A percentile compares a stretch with the other conserved stretches of the same genome.
Evolutionary conservation across 2,113 vertebrate species (phyloP).

Genomic region (Sclerurus mexicanus): DNA sequence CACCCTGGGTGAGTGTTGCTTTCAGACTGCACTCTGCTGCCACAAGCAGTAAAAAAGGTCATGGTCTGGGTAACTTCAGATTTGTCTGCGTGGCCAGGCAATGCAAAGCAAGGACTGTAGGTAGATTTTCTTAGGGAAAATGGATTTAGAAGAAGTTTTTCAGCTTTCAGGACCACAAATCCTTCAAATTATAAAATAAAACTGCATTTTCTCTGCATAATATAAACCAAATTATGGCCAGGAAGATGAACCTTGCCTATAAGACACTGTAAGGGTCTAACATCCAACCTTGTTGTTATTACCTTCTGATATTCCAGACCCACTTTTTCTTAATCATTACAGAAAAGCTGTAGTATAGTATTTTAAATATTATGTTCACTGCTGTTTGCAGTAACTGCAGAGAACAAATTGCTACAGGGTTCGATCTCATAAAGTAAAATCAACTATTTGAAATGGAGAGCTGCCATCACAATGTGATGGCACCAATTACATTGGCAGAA

Average conservation of each 20-base stretch:
- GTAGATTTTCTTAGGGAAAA: neutral
- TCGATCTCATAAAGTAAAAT: neutral
- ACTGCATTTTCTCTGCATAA: neutral
- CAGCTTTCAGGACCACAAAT: neutral
- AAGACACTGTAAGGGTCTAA: neutral
- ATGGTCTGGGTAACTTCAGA: neutral
- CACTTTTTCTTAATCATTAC: neutral
- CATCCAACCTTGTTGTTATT: neutral
- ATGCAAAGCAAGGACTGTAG: neutral
- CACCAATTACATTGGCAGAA: neutral
- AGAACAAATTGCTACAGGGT: neutral
- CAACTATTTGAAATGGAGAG: neutral
- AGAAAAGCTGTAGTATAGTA: neutral
- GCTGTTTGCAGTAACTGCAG: neutral
- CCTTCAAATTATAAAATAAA: neutral
- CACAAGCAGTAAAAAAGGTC: neutral
- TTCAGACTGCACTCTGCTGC: neutral
- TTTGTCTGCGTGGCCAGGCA: neutral
- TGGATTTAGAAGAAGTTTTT: neutral
- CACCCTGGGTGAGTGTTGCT: neutral
- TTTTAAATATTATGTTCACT: neutral
- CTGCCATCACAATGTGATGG: neutral
- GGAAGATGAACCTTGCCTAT: neutral
- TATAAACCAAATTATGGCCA: neutral
- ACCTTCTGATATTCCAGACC: neutral